Evolutionary conservation across 2,888 invertebrate genomes (phyloP), one percentile per base, ranked within the genome.

Genomic region (Cheilosia pagana): DNA sequence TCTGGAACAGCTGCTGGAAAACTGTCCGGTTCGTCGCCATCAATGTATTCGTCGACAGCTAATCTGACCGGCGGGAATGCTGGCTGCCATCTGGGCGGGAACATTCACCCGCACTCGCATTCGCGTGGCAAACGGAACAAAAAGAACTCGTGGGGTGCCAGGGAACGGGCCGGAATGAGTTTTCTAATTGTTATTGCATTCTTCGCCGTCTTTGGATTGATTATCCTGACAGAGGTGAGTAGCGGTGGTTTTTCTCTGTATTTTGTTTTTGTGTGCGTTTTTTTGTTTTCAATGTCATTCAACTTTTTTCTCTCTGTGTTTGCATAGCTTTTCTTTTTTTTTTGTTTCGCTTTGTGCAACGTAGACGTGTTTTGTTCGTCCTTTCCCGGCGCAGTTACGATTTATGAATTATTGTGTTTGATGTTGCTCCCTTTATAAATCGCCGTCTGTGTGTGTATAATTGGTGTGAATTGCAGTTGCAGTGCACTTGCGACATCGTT

Each of bases 171-270:
- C 88, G 96, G 96, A 91, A 95, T 97, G 94, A 97, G 96, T 90
- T 97, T 97, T 93, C 95, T 97, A 92, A 95, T 97, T 91, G 97
- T 97, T 87, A 94, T 97, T 88, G 96, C 97, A 93, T 97, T 98
- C 92, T 97, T 97, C 92, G 96, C 95, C 50, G 95, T 98, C 78
- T 97, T 97, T 91, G 96, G 96, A 57, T 93, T 97, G 88, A 97
- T 97, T 89, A 95, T 97, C 83, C 94, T 97, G 87, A 97, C 97
- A 86, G 97, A 97, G 92, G 95, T 97, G 88, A 93, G 90, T 92
- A 91, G 28, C 14, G 16, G 21, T 53, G 10, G 31, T 48, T 43
- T 60, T 21, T 28, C 6, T 23, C 31, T 62, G 23, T 53, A 16
- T 60, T 19, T 48, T 8, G 12, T 21, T 48, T 48, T 65, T 55